phyloP scores from a whole-genome alignment of 2,888 invertebrate genomes.

The Eupithecia insigniata region DNA sequence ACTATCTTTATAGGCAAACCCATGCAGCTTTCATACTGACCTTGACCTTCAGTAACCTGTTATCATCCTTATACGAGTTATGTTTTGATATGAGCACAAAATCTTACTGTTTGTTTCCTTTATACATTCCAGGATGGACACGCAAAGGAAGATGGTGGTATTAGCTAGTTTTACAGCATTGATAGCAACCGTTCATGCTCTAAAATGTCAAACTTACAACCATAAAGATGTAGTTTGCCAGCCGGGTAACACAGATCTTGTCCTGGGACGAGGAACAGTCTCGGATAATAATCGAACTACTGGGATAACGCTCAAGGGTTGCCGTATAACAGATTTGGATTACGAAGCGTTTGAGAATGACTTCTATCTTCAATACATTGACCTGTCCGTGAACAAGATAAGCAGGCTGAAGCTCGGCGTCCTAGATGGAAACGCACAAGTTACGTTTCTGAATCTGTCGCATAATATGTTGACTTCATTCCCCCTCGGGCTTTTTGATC shows the following conservation, averaged over 20 bases:
- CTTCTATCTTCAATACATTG: conserved; percentile 55
- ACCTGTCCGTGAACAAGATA: conserved; percentile 63
- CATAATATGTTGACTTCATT: conserved; percentile 57
- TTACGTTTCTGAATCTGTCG: conserved; percentile 61
- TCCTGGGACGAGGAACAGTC: conserved; percentile 51
- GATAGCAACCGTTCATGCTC: conserved; percentile 17
- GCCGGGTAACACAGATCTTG: conserved; percentile 44
- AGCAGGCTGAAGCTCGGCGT: conserved; percentile 56
- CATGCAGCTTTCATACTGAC: neutral
- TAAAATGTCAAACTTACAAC: conserved; percentile 44
- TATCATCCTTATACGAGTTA: neutral
- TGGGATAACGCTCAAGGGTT: conserved; percentile 49
- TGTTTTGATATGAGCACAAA: neutral
- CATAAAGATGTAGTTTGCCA: conserved; percentile 49
- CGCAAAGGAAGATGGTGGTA: neutral
- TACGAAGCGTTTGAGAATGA: conserved; percentile 58
- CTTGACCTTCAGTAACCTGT: neutral
- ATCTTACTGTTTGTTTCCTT: neutral
- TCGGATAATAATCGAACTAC: conserved; percentile 53
- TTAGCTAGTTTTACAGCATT: conserved; percentile 7
- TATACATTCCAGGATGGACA: conserved; percentile 31
- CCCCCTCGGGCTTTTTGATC: conserved; percentile 62
- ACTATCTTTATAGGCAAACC: neutral
- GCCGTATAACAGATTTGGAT: conserved; percentile 54
- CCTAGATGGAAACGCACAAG: conserved; percentile 53